Evolutionary conservation across 2,888 invertebrate species (phyloP).

Genomic region (Nezara viridula): DNA sequence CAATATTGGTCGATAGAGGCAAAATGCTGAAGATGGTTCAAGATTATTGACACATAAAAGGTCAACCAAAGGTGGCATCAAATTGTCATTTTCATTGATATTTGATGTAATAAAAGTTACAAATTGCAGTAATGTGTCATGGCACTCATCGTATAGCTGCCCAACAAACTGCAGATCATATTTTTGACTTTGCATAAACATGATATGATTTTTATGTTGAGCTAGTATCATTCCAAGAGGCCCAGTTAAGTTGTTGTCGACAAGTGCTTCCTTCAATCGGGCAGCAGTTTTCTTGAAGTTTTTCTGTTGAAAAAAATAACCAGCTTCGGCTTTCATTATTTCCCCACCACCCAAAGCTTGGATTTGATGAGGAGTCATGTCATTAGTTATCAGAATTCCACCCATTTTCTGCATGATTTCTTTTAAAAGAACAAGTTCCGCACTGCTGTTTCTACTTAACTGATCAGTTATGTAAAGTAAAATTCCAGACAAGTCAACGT

Average conservation of each 20-base stretch:
- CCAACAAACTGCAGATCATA: slow-evolving; percentile 91
- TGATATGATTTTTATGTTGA: slow-evolving; percentile 96
- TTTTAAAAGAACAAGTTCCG: slow-evolving; percentile 91
- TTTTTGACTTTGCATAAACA: slow-evolving; percentile 85
- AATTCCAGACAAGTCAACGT: slow-evolving; percentile 93
- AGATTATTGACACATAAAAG: slow-evolving; percentile 94
- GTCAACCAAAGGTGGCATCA: slow-evolving; percentile 88
- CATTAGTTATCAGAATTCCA: slow-evolving; percentile 96
- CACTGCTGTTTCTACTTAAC: slow-evolving; percentile 90
- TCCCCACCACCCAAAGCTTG: slow-evolving; percentile 98
- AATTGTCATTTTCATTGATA: slow-evolving; percentile 93
- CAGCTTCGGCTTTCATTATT: slow-evolving; percentile 93
- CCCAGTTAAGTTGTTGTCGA: slow-evolving; percentile 93
- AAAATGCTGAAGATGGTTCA: slow-evolving; percentile 97
- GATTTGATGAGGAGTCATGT: slow-evolving; percentile 95
- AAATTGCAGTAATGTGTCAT: slow-evolving; percentile 98
- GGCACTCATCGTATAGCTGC: slow-evolving; percentile 84
- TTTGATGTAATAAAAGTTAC: slow-evolving; percentile 95
- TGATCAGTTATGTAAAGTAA: slow-evolving; percentile 98
- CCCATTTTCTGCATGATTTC: slow-evolving; percentile 99
- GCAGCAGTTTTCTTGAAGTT: slow-evolving; percentile 97
- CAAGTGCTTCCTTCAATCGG: slow-evolving; percentile 93
- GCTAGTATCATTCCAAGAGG: slow-evolving; percentile 94
- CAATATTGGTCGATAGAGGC: slow-evolving; percentile 92
- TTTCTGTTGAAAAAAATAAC: slow-evolving; percentile 96